A percentile compares a stretch with the other conserved stretches of the same genome.
Evolutionary conservation across 2,113 vertebrate genomes (phyloP).

Genomic region (Perognathus longimembris): DNA sequence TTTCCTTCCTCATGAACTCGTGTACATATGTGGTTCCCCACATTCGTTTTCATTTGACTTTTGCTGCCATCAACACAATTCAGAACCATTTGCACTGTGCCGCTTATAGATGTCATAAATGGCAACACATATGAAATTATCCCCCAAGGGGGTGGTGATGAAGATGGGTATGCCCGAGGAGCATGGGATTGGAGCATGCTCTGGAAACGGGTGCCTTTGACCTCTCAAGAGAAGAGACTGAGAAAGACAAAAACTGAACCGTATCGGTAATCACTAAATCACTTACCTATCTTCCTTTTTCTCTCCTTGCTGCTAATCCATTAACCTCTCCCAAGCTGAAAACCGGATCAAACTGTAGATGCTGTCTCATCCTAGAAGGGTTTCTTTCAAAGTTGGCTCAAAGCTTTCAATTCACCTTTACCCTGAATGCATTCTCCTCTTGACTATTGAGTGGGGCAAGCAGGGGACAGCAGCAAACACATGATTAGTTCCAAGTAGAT

Average conservation of each 20-base stretch:
- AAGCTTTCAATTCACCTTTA: slow-evolving; percentile 46
- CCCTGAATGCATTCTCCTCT: neutral
- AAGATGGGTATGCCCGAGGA: slow-evolving; percentile 98
- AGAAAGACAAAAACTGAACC: slow-evolving; percentile 97
- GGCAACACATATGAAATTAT: slow-evolving; percentile 93
- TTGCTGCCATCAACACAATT: slow-evolving; percentile 80
- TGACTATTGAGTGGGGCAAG: neutral
- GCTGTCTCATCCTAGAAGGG: slow-evolving; percentile 40
- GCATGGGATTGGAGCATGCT: slow-evolving; percentile 99
- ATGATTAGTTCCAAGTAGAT: slow-evolving; percentile 7
- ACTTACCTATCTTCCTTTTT: slow-evolving; percentile 82
- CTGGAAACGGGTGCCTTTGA: slow-evolving; percentile 98
- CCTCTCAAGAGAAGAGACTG: slow-evolving; percentile 92
- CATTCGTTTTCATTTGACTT: slow-evolving; percentile 75
- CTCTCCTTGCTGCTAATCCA: slow-evolving; percentile 80
- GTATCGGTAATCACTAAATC: slow-evolving; percentile 97
- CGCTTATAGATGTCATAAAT: slow-evolving; percentile 97
- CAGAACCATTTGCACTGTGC: slow-evolving; percentile 98
- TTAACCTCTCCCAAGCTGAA: slow-evolving; percentile 82
- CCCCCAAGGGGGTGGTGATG: slow-evolving; percentile 96
- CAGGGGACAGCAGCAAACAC: neutral
- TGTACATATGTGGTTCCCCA: slow-evolving; percentile 79
- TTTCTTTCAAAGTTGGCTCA: slow-evolving; percentile 3
- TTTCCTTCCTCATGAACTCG: slow-evolving; percentile 82
- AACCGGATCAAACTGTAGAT: slow-evolving; percentile 27